A percentile compares a stretch with the other conserved stretches of the same genome.
Conservation (phyloP, 2,888 invertebrate genomes). For the Scaptomyza polygonia region DNA sequence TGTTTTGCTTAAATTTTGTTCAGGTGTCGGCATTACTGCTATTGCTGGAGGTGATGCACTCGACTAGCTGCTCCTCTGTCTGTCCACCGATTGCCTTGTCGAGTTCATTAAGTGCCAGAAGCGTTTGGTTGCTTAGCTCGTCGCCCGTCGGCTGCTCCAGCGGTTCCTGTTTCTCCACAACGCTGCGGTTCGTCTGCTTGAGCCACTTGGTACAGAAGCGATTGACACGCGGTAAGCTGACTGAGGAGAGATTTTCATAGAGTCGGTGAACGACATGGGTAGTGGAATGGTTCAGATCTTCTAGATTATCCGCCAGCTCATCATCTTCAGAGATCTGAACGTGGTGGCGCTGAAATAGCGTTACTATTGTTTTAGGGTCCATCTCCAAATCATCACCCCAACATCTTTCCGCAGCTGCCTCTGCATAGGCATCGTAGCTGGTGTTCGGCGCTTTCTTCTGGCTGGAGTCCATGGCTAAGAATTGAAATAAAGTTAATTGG, state of each 20-base stretch:
- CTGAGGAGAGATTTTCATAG: background rate
- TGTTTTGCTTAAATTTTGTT: background rate
- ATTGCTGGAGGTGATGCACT: background rate
- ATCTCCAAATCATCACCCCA: background rate
- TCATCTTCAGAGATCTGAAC: background rate
- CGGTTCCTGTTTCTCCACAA: background rate
- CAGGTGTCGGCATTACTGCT: background rate
- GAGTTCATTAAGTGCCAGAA: background rate
- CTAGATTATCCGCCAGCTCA: background rate
- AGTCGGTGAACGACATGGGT: background rate
- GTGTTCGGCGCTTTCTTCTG: background rate
- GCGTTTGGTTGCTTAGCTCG: background rate
- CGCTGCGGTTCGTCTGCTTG: background rate
- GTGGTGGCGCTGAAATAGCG: background rate
- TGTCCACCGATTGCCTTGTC: background rate
- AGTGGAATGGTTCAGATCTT: background rate
- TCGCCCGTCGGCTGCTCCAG: background rate
- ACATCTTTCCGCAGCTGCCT: background rate
- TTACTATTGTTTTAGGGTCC: background rate
- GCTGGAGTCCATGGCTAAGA: background rate
- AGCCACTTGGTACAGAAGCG: slow-evolving; percentile 3
- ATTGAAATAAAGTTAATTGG: background rate
- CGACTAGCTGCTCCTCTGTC: background rate
- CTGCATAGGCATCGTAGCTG: background rate
- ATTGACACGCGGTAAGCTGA: background rate